Conservation (phyloP, 2,888 invertebrate species). For the Marronus borbonicus region DNA sequence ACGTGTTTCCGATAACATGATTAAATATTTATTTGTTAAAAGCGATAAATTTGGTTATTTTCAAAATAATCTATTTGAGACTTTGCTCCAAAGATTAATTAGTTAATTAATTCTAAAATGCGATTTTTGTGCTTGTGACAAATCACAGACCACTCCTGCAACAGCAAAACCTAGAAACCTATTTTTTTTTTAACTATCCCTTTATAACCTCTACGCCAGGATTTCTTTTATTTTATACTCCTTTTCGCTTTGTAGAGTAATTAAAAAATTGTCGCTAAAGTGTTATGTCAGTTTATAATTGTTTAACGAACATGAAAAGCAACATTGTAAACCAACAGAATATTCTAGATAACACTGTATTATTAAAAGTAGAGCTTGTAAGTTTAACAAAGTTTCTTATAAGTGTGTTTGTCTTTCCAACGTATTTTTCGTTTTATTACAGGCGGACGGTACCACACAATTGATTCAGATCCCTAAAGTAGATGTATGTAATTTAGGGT, state of each 20-base stretch:
- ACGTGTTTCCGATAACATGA: too few relatives aligned
- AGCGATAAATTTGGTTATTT: too few relatives aligned
- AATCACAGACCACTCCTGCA: conserved; percentile 18
- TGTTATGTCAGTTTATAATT: conserved; percentile 31
- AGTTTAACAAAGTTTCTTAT: not conserved
- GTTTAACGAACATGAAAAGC: conserved; percentile 17
- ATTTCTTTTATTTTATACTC: conserved; percentile 1
- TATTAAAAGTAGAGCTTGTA: conserved; percentile 47
- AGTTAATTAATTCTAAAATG: too few relatives aligned
- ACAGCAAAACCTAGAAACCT: not conserved
- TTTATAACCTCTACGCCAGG: not conserved
- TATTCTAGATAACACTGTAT: conserved; percentile 28
- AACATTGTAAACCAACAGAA: conserved; percentile 12
- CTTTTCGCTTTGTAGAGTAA: not conserved
- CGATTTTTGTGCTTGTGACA: not conserved
- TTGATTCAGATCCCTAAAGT: conserved; percentile 53
- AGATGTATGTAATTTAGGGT: conserved; percentile 52
- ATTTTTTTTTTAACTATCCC: too few relatives aligned
- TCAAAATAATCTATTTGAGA: too few relatives aligned
- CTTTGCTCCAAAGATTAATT: too few relatives aligned
- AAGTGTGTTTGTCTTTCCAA: not conserved
- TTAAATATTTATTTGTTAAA: too few relatives aligned
- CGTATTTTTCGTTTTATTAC: conserved; percentile 12
- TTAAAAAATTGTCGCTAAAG: conserved; percentile 3
- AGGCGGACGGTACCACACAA: conserved; percentile 53